Conservation (phyloP, 2,113 vertebrate genomes). For the Ammodramus savannarum region DNA sequence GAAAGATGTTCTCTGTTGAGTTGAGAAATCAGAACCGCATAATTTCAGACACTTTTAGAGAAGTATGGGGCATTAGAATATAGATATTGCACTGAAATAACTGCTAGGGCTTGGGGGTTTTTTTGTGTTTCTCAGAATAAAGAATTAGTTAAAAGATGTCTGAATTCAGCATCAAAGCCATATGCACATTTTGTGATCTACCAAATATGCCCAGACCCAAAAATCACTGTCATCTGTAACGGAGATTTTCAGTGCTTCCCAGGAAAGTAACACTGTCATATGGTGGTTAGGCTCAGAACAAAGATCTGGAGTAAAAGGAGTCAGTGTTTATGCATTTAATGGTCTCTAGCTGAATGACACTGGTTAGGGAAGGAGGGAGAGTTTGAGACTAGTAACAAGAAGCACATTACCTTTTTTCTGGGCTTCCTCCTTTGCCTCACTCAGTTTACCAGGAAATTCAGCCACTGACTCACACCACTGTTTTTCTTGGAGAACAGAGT, state of each 20-base stretch:
- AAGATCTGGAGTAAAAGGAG: not conserved
- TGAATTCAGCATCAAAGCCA: not conserved
- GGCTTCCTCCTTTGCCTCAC: not conserved
- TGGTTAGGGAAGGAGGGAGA: not conserved
- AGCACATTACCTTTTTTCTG: not conserved
- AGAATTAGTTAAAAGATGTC: not conserved
- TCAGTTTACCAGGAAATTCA: not conserved
- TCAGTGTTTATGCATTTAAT: not conserved
- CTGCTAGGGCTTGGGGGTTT: not conserved
- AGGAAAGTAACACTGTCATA: not conserved
- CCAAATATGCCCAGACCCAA: not conserved
- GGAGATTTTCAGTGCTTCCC: not conserved
- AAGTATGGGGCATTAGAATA: not conserved
- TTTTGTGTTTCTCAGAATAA: not conserved
- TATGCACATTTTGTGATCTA: not conserved
- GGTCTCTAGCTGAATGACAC: not conserved
- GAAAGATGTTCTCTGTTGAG: not conserved
- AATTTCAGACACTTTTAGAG: not conserved
- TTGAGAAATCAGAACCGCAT: not conserved
- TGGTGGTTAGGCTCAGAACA: not conserved
- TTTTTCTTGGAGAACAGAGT: slow-evolving; percentile 12
- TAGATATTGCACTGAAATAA: not conserved
- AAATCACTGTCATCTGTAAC: not conserved
- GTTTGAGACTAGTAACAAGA: not conserved
- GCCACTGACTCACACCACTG: not conserved